Base-by-base conservation (phyloP, 2,113 vertebrate genomes). In the Anguilla rostrata region DNA sequence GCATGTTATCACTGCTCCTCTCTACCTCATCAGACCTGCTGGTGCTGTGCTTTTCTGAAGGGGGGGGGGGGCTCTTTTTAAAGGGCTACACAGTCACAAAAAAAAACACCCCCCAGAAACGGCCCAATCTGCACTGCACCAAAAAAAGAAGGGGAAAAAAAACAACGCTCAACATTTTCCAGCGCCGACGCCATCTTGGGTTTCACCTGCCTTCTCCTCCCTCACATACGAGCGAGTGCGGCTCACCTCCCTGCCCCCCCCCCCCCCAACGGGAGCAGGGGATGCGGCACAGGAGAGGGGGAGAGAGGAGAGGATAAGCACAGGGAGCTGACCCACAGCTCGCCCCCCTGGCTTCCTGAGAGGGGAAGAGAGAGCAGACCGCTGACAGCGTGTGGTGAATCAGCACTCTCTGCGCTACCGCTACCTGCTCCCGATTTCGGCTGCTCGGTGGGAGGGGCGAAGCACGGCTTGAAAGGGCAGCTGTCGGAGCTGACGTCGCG, bases 61-160 rank as follows among this genome's bases (percentile, higher is more conserved):
- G 29, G 66, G 63, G 41, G n/a, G 84, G 8, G 40, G n/a, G 41
- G 41, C 2, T 43, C 26, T 41, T 9, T 75, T 78, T 78, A 80
- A 80, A 80, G 75, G 39, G 75, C 29, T 78, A 78, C 34, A 11
- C 75, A 78, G 75, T 78, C 71, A 40, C 14, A 79, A 79, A 79
- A 79, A 79, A 79, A 79, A 14, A 84, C 63, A 78, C 22, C 20
- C 63, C 14, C n/a, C 83, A 71, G 39, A 75, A 57, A 66, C 40
- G 56, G 39, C 12, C 84, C 89, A 71, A 89, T 87, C 94, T 94
- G 94, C 94, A 95, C 91, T 95, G 94, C 94, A 93, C 92, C 94
- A 95, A 94, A 94, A 91, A 91, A 87, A 88, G 90, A 15, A 57
- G 18, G 22, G 22, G 15, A 56, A 56, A 66, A 22, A 14, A 20